These are phyloP conservation scores for Aporrectodea caliginosa DNA, from an alignment of 1,140 invertebrate genomes.

Conservation along the genomic window DNA sequence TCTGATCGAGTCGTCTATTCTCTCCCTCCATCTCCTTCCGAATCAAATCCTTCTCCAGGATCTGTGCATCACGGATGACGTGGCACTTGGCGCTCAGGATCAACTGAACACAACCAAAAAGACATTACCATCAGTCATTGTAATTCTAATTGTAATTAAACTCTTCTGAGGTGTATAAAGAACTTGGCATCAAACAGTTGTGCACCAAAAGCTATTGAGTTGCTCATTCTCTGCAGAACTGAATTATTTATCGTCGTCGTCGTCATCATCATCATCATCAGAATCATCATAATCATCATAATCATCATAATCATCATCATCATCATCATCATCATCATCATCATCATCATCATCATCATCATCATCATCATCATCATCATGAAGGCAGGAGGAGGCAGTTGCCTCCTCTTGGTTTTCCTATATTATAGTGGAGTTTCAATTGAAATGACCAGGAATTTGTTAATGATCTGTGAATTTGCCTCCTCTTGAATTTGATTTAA, in stretches of 20 bases:
- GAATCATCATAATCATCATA: too few species aligned
- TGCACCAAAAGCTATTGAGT: neutral
- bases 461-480: too few species aligned
- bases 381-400: too few species aligned
- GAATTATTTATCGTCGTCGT: neutral
- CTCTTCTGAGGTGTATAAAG: neutral
- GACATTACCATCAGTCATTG: neutral
- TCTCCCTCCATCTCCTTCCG: conserved; percentile 50
- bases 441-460: too few species aligned
- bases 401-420: too few species aligned
- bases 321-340: conserved; percentile 2
- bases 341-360: too few species aligned
- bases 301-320: too few species aligned
- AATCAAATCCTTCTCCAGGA: conserved; percentile 53
- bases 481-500: too few species aligned
- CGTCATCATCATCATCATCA: too few species aligned
- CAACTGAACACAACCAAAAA: conserved; percentile 39
- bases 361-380: too few species aligned
- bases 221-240: neutral
- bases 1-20: conserved; percentile 52
- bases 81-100: conserved; percentile 57
- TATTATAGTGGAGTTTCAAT: too few species aligned
- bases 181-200: neutral
- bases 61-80: conserved; percentile 56
- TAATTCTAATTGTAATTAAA: neutral